Percentiles rank a stretch among this genome's conserved stretches.
Evolutionary conservation across 1,140 invertebrate genomes (phyloP).

Genomic region (Diprion similis): DNA sequence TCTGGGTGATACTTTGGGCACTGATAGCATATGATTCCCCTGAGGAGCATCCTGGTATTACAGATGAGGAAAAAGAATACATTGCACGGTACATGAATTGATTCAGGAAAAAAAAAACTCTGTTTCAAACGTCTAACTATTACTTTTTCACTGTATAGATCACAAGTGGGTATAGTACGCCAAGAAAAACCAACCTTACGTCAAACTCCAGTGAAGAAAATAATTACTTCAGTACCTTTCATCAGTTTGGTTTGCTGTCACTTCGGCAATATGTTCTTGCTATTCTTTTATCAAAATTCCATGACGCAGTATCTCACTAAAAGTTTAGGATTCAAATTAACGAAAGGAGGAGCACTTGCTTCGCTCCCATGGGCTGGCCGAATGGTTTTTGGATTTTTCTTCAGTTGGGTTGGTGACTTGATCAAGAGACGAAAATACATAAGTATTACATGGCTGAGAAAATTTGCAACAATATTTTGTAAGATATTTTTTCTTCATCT

Average conservation of each 20-base stretch:
- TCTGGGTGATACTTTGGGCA: conserved; percentile 70
- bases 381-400: conserved; percentile 70
- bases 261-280: conserved; percentile 75
- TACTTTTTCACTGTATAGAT: conserved; percentile 27
- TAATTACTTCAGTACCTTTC: conserved; percentile 72
- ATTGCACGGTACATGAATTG: conserved; percentile 65
- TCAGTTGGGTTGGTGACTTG: conserved; percentile 69
- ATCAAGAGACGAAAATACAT: conserved; percentile 64
- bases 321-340: conserved; percentile 81
- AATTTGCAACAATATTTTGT: conserved; percentile 74
- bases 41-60: conserved; percentile 74
- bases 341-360: conserved; percentile 69
- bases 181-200: conserved; percentile 33
- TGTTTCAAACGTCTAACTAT: background rate
- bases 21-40: conserved; percentile 73
- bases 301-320: conserved; percentile 68
- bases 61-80: conserved; percentile 74
- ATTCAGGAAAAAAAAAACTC: background rate
- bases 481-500: conserved; percentile 46
- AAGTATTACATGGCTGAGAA: conserved; percentile 68
- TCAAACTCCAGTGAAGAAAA: conserved; percentile 45
- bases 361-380: conserved; percentile 71
- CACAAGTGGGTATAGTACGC: conserved; percentile 38
- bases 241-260: conserved; percentile 69
- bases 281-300: conserved; percentile 86